Percentiles rank a stretch among this genome's conserved stretches.
phyloP scores from a whole-genome alignment of 37 sponge, comb jelly and placozoan genomes.

The Lycopodina hypogea region DNA sequence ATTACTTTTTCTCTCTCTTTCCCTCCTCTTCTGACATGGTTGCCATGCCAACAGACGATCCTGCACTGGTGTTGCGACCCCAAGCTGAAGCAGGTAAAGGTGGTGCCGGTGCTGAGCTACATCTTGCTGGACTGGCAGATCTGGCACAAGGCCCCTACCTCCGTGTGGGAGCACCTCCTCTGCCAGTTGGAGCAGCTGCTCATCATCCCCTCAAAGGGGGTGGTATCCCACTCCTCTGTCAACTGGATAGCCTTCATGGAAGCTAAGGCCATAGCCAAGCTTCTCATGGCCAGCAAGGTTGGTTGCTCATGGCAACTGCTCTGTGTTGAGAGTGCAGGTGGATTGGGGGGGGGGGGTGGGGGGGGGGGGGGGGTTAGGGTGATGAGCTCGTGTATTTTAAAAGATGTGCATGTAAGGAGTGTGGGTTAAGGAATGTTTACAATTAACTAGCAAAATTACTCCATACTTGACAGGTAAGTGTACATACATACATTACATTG shows the following conservation, averaged over 20 bases:
- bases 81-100: slow-evolving; percentile 31
- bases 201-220: slow-evolving; percentile 4
- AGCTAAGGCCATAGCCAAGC: slow-evolving; percentile 39
- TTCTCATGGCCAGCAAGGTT: slow-evolving; percentile 73
- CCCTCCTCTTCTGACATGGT: too few species aligned
- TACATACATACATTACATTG: too few species aligned
- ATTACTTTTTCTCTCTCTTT: too few species aligned
- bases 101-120: slow-evolving; percentile 60
- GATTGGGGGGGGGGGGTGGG: too few species aligned
- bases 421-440: too few species aligned
- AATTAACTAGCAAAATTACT: too few species aligned
- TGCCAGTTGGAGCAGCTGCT: slow-evolving; percentile 50
- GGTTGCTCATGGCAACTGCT: background rate
- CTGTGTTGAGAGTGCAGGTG: background rate
- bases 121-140: slow-evolving; percentile 90
- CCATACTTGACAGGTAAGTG: too few species aligned
- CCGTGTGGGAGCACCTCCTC: slow-evolving; percentile 55
- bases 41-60: slow-evolving; percentile 29
- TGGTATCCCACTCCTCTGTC: background rate
- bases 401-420: too few species aligned
- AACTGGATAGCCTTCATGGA: slow-evolving; percentile 30
- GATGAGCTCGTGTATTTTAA: background rate
- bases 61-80: slow-evolving; percentile 72
- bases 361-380: slow-evolving; percentile 1
- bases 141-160: slow-evolving; percentile 69